These are phyloP conservation scores for Muscicapa comitata DNA, from an alignment of 2,797 vertebrate species.

Conservation along the genomic window DNA sequence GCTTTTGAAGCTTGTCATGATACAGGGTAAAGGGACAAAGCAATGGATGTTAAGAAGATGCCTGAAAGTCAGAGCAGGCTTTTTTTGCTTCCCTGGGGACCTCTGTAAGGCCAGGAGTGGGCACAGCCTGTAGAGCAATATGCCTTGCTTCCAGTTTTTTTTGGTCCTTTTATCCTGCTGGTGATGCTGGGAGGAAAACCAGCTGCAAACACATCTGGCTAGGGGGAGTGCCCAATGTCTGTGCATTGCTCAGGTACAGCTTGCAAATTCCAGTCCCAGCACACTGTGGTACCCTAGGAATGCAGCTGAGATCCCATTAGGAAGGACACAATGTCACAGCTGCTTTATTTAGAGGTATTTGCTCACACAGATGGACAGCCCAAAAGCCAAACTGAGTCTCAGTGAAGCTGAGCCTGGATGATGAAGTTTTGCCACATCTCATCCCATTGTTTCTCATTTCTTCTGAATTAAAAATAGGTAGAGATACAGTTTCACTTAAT, in stretches of 20 bases:
- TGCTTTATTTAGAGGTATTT: background rate
- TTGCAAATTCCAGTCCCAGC: background rate
- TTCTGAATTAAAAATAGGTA: background rate
- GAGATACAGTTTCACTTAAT: background rate
- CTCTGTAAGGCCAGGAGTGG: background rate
- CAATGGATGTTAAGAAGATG: background rate
- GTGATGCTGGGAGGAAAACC: background rate
- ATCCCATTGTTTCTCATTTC: background rate
- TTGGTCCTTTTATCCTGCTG: background rate
- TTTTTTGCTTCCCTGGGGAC: background rate
- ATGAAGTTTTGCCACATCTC: background rate
- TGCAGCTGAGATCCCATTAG: background rate
- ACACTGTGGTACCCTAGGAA: rapidly evolving
- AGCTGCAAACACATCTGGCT: background rate
- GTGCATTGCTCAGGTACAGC: background rate
- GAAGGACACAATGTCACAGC: background rate
- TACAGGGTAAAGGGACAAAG: background rate
- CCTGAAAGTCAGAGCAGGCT: background rate
- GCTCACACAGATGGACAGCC: background rate
- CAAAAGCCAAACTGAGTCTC: background rate
- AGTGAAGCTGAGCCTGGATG: background rate
- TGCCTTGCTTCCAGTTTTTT: background rate
- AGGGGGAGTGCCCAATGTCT: background rate
- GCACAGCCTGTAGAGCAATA: background rate
- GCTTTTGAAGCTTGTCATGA: background rate